Conservation (phyloP, 2,888 invertebrate genomes). For the Mythimna albipuncta region DNA sequence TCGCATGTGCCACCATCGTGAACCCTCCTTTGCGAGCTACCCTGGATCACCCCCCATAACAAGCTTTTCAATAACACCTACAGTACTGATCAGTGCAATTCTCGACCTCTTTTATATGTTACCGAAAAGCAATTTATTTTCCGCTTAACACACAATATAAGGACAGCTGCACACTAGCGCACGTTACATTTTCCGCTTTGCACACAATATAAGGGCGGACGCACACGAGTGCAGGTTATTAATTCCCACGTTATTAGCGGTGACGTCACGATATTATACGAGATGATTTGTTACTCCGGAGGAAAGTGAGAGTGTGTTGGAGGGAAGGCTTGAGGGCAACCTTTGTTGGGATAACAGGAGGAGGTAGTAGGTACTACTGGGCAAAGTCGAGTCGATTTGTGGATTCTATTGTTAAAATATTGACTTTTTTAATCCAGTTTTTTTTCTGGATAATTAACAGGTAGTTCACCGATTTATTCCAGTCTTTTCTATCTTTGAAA, state of each 20-base stretch:
- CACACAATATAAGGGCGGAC: background rate
- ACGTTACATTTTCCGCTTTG: background rate
- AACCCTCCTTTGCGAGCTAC: no score
- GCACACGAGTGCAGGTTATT: conserved; percentile 44
- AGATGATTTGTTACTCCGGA: conserved; percentile 57
- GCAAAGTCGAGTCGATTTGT: background rate
- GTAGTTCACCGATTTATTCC: no score
- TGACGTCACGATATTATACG: conserved; percentile 64
- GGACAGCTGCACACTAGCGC: conserved; percentile 45
- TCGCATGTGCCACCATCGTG: no score
- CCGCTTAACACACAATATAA: conserved; percentile 51
- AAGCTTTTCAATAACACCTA: background rate
- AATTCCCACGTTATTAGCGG: conserved; percentile 61
- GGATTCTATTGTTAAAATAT: conserved; percentile 3
- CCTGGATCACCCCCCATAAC: background rate
- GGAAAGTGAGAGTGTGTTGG: conserved; percentile 39
- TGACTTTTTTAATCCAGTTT: no score
- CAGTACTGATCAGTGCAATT: conserved; percentile 5
- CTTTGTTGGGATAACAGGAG: conserved; percentile 16
- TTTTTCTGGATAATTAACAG: no score
- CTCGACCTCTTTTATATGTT: conserved; percentile 17
- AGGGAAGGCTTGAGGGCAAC: conserved; percentile 6
- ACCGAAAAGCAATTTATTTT: conserved; percentile 64
- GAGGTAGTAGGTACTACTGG: background rate
- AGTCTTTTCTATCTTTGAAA: no score